Conservation (phyloP, 1,140 invertebrate genomes). For the Cyclina sinensis region DNA sequence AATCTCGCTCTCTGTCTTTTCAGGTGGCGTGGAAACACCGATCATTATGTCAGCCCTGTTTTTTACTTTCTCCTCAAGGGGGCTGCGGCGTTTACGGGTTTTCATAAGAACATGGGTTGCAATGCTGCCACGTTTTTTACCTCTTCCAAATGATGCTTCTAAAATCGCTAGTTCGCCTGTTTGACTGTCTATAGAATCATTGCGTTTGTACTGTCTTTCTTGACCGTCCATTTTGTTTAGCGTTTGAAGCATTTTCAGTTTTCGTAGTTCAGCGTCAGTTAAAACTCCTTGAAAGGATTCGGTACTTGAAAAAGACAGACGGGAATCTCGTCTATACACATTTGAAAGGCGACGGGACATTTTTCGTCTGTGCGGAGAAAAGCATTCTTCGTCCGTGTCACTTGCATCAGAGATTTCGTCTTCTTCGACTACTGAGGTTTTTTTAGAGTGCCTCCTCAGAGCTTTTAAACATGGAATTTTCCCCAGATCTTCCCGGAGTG, state of each 20-base stretch:
- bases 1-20: slow-evolving; percentile 1
- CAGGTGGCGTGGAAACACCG: neutral
- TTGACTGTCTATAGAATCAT: slow-evolving; percentile 40
- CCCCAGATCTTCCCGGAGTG: slow-evolving; percentile 58
- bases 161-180: slow-evolving; percentile 64
- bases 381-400: slow-evolving; percentile 37
- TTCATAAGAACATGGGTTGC: slow-evolving; percentile 54
- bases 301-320: neutral
- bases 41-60: neutral
- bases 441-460: slow-evolving; percentile 8
- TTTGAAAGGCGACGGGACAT: slow-evolving; percentile 33
- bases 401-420: neutral
- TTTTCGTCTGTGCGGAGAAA: neutral
- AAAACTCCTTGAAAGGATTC: neutral
- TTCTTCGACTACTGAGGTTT: neutral
- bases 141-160: slow-evolving; percentile 57
- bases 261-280: slow-evolving; percentile 65
- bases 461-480: slow-evolving; percentile 62
- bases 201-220: neutral
- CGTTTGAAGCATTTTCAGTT: slow-evolving; percentile 71
- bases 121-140: slow-evolving; percentile 26
- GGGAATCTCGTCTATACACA: neutral
- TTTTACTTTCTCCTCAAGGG: neutral
- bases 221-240: slow-evolving; percentile 65
- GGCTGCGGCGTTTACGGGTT: neutral